Percentiles rank a stretch among this genome's conserved stretches.
These are phyloP conservation scores for Euglossa dilemma DNA, from an alignment of 1,140 invertebrate genomes.

Conservation along the genomic window DNA sequence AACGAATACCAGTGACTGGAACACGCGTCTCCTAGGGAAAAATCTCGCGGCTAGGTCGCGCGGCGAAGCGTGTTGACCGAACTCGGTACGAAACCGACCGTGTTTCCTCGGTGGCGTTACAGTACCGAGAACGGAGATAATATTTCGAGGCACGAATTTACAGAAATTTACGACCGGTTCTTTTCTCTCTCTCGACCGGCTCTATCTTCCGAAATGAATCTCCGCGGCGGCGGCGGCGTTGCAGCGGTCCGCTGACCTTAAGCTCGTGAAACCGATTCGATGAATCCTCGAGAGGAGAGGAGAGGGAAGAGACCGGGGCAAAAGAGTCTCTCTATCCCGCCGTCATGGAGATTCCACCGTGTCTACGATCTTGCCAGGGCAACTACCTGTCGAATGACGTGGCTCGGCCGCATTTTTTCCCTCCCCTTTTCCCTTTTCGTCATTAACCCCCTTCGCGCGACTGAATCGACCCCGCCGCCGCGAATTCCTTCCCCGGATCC, in stretches of 20 bases:
- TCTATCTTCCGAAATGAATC: conserved; percentile 51
- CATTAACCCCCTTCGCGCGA: conserved; percentile 39
- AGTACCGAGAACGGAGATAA: conserved; percentile 36
- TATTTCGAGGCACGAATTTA: conserved; percentile 49
- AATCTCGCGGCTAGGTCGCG: too few relatives aligned
- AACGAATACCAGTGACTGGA: too few relatives aligned
- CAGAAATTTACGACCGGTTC: conserved; percentile 53
- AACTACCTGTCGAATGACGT: conserved; percentile 63
- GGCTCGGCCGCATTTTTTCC: conserved; percentile 49
- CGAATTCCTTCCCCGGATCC: conserved; percentile 5
- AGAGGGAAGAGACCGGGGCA: neutral
- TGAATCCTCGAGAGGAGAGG: conserved; percentile 7
- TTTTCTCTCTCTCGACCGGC: neutral
- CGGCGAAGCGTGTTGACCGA: neutral
- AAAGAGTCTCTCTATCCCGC: conserved; percentile 7
- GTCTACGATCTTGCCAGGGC: conserved; percentile 56
- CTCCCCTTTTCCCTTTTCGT: conserved; percentile 11
- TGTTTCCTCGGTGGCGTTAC: neutral
- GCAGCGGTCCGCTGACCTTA: conserved; percentile 28
- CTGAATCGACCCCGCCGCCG: neutral
- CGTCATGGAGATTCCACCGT: conserved; percentile 39
- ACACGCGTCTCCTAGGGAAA: too few relatives aligned
- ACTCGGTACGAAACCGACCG: neutral
- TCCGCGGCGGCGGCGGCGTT: neutral
- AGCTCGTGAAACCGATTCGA: conserved; percentile 45